Base-by-base conservation (phyloP, 2,797 vertebrate genomes). In the Liasis olivaceus region DNA sequence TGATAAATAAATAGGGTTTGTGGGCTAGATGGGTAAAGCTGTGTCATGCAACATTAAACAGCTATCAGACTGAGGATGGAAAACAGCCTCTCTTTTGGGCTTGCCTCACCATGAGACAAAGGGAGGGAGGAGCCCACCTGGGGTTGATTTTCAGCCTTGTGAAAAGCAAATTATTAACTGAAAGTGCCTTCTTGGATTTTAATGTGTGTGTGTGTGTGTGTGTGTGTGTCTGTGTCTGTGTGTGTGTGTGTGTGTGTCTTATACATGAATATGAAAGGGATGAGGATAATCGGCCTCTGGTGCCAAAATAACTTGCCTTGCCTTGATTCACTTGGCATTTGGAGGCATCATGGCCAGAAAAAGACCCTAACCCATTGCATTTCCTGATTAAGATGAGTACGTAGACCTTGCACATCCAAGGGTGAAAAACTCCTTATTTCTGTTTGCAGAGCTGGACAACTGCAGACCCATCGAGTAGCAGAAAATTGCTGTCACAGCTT, bases 231-330 rank as follows among this genome's bases (percentile, higher is more conserved):
- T 11, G n/a, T n/a, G n/a, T n/a, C 72, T 42, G 6, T 7, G 6
- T 1, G 51, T 1, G 51, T 1, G 6, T 0, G 51, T 0, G 51
- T 1, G 1, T 7, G 51, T 1, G 7, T 7, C 5, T 12, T 77
- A 24, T 77, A 42, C 72, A 77, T 22, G 36, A 11, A 77, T 42
- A 77, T 42, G 72, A 42, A 42, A 77, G 31, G 42, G 72, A 77
- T 42, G 20, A 11, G 0, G 7, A 42, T 3, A 47, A 77, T 77
- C 9, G 36, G 20, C 72, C 20, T 42, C 22, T 47, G 72, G 20
- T 77, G 8, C 42, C 69, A 22, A 42, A 77, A 36, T 77, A 77
- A 77, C 3, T 42, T 17, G 4, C 31, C 31, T 42, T 42, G 11
- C 8, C 20, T 42, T 77, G 1, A 11, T 77, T 77, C 1, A 0